Evolutionary conservation across 2,888 invertebrate genomes (phyloP), one percentile per base, ranked within the genome.

Genomic region (Aleiodes testaceus): DNA sequence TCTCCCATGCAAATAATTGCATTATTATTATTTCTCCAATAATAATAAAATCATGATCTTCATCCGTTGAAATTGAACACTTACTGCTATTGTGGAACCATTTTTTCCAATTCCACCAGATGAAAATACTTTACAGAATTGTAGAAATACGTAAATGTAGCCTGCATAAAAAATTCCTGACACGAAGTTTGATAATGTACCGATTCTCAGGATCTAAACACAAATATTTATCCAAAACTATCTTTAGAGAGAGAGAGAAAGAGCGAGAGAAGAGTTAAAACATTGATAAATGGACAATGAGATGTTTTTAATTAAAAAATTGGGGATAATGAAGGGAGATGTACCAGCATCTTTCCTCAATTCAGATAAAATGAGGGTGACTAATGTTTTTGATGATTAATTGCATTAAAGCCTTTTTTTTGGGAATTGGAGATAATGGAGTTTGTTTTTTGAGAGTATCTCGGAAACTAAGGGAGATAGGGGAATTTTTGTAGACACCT

Each of bases 61-160:
- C n/a, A 18, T 36, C n/a, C 16, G 47, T 55, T 69, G 68, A 63
- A 52, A 73, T 70, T 55, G n/a, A 47, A 52, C 74, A 90, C 94
- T 94, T 93, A 96, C 97, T 88, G 98, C 98, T 87, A 98, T 95
- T 79, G 97, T 96, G 79, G 97, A 97, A 89, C 97, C 97, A 89
- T 97, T 97, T 90, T 97, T 97, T 87, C 98, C 97, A 88, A 94
- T 93, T 86, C 98, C 98, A 88, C 97, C 96, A 87, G 90, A 89
- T 82, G 91, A 91, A 90, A 94, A 93, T 80, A 92, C 91, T 88
- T 91, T 90, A 85, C 90, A 90, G 91, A 94, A 94, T 88, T 90
- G 90, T 87, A 91, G 86, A 88, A 92, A 89, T 88, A 92, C 91
- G 87, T 90, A 90, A 82, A 90, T 83, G 88, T 91, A 92, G 81